Percentiles rank a stretch among this genome's conserved stretches.
Conservation (phyloP, 2,888 invertebrate genomes). For the Drosophila peninsularis region DNA sequence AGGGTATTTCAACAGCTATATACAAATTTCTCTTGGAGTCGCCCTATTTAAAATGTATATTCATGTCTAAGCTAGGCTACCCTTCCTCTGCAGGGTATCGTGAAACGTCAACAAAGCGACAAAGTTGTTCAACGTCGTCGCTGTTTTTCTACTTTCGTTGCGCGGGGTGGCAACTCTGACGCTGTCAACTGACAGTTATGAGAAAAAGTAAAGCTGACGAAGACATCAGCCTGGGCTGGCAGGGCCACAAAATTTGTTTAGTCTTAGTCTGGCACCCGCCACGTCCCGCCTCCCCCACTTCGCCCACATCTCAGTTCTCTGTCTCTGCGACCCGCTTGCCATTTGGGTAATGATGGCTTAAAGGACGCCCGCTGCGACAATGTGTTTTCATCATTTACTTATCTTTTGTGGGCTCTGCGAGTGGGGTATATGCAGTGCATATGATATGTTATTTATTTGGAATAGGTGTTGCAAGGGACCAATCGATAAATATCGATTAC, state of each 20-base stretch:
- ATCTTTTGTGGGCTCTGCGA: not conserved
- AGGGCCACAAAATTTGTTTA: constrained; percentile 75
- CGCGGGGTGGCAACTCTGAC: constrained; percentile 59
- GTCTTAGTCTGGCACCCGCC: constrained; percentile 63
- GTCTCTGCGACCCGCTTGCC: constrained; percentile 50
- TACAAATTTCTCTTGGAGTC: not conserved
- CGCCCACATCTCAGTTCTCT: not conserved
- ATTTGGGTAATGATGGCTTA: constrained; percentile 78
- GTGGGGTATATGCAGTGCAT: not conserved
- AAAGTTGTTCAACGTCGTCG: constrained; percentile 53
- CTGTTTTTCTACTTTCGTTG: constrained; percentile 10
- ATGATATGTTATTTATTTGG: no score
- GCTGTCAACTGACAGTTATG: constrained; percentile 77
- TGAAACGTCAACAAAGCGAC: constrained; percentile 55
- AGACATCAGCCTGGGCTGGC: constrained; percentile 63
- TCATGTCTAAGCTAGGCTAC: not conserved
- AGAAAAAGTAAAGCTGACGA: constrained; percentile 79
- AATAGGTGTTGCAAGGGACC: no score
- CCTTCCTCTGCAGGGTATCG: constrained; percentile 4
- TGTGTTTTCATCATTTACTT: constrained; percentile 51
- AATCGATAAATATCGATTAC: constrained; percentile 4
- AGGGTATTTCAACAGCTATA: not conserved
- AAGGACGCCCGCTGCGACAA: constrained; percentile 75
- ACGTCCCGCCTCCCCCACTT: not conserved
- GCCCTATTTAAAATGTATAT: not conserved